Conservation (phyloP, 2,797 vertebrate species). For the Eleutherodactylus coqui region DNA sequence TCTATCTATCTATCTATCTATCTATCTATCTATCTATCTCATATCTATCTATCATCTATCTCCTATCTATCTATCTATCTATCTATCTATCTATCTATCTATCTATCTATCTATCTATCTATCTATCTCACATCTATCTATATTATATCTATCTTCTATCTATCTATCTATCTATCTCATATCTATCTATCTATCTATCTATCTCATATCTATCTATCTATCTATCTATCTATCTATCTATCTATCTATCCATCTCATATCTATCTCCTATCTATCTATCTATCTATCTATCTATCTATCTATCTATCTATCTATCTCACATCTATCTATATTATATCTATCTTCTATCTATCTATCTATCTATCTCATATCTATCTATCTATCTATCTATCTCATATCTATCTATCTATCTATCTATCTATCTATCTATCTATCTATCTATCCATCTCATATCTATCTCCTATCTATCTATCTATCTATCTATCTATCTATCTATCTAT, state of each 20-base stretch:
- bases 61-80: not conserved
- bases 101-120: no score
- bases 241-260: not conserved
- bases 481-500: no score
- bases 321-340: constrained; percentile 3
- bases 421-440: not conserved
- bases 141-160: not conserved
- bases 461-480: not conserved
- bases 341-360: not conserved
- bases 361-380: not conserved
- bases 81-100: constrained; percentile 7
- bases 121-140: not conserved
- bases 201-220: not conserved
- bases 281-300: not conserved
- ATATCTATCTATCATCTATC: not conserved
- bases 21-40: not conserved
- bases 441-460: constrained; percentile 3
- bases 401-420: constrained; percentile 7
- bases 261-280: not conserved
- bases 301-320: not conserved
- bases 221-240: constrained; percentile 3
- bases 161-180: not conserved
- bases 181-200: not conserved
- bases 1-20: not conserved
- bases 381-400: not conserved